Evolutionary conservation across 2,797 vertebrate genomes (phyloP), one percentile per base, ranked within the genome.

Genomic region (Chlorospingus semifuscus): DNA sequence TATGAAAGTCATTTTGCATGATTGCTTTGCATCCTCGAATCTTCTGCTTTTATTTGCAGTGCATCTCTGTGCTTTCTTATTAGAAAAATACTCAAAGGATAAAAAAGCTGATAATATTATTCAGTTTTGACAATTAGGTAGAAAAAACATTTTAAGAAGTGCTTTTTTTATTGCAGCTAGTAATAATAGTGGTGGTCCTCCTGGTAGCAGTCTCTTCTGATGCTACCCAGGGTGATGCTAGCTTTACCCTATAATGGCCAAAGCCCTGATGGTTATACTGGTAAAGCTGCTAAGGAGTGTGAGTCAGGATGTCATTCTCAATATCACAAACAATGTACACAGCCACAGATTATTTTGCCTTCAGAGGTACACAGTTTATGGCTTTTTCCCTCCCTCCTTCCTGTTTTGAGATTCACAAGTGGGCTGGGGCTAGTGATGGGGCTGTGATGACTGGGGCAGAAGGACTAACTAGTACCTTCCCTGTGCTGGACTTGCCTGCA

Each of bases 11-110:
- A 98, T 98, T 98, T 98, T 98, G 97, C 97, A 97, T 97, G 98
- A 98, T 98, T 98, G 97, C 98, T 97, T 97, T 96, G 97, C 98
- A 97, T 98, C 97, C 97, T 97, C 96, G 96, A 97, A 97, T 98
- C 98, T 98, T 96, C 97, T 94, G 97, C 97, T 98, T 98, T 98
- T 98, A 98, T 98, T 98, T 98, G 98, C 98, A 96, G 94, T 97
- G 98, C 97, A 97, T 97, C 98, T 98, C 97, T 63, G 91, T 5
- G 97, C 97, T 97, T 98, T 98, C 98, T 98, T 98, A 98, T 98
- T 98, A 98, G 98, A 98, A 98, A 98, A 98, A 98, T 98, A 98
- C 98, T 98, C 98, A 98, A 97, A 98, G 98, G 98, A 98, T 98
- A 96, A 98, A 98, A 98, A 98, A 98, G 96, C 98, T 98, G 98